Evolutionary conservation across 2,113 vertebrate species (phyloP).

Genomic region (Coreoperca whiteheadi): DNA sequence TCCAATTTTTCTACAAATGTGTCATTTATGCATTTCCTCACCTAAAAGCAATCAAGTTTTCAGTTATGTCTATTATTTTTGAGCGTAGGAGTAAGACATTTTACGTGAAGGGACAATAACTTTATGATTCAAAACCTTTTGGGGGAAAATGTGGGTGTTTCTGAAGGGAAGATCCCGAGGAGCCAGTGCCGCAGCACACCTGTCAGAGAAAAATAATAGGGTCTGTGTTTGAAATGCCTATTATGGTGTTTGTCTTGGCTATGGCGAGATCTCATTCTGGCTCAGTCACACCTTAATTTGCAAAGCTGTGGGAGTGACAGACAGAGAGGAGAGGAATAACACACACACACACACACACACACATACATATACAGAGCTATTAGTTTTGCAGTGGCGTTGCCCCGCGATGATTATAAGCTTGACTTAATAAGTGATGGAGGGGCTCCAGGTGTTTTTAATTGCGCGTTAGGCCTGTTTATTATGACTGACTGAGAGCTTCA

Average conservation of each 20-base stretch:
- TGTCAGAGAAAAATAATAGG: conserved; percentile 40
- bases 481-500: conserved; percentile 57
- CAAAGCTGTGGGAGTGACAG: conserved; percentile 61
- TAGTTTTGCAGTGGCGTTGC: conserved; percentile 23
- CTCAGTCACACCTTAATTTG: conserved; percentile 69
- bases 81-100: conserved; percentile 23
- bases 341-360: conserved; percentile 20
- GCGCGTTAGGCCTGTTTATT: conserved; percentile 67
- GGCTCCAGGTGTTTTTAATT: conserved; percentile 75
- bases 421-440: conserved; percentile 61
- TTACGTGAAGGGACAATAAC: conserved; percentile 17
- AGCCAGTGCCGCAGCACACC: conserved; percentile 27
- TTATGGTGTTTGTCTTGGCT: conserved; percentile 61
- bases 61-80: conserved; percentile 22
- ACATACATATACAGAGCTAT: conserved; percentile 30
- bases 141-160: conserved; percentile 16
- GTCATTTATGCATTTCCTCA: conserved; percentile 20
- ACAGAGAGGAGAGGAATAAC: conserved; percentile 26
- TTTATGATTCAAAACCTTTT: conserved; percentile 28
- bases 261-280: conserved; percentile 47
- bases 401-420: conserved; percentile 57
- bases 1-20: conserved; percentile 22
- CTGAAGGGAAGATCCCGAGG: conserved; percentile 4
- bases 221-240: conserved; percentile 53
- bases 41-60: conserved; percentile 8